These are phyloP conservation scores for Prinia subflava DNA, from an alignment of 2,113 vertebrate species.

Conservation along the genomic window DNA sequence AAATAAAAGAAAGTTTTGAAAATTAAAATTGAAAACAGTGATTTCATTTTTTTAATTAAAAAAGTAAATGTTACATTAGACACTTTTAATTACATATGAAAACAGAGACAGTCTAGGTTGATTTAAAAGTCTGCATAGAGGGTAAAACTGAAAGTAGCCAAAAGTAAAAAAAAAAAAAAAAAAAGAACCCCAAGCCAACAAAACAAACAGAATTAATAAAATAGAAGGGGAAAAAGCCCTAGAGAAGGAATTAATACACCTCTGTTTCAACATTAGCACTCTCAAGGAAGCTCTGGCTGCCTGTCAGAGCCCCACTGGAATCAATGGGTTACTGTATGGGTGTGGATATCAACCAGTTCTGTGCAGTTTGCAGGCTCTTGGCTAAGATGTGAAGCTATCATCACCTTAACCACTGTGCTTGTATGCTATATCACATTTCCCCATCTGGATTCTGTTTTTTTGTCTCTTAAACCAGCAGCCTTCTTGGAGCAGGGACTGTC, in stretches of 20 bases:
- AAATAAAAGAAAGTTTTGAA: not conserved
- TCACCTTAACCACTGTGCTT: constrained; percentile 62
- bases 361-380: constrained; percentile 57
- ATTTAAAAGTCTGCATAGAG: not conserved
- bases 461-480: constrained; percentile 8
- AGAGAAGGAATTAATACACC: not conserved
- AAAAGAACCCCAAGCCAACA: no score
- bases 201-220: not conserved
- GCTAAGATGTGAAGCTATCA: constrained; percentile 65
- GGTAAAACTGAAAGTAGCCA: not conserved
- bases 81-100: not conserved
- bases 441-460: constrained; percentile 57
- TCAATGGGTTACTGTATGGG: constrained; percentile 58
- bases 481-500: not conserved
- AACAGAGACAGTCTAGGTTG: not conserved
- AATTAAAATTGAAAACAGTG: not conserved
- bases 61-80: not conserved
- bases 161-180: not conserved
- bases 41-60: not conserved
- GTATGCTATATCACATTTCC: constrained; percentile 58
- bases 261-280: not conserved
- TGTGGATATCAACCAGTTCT: constrained; percentile 49
- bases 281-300: constrained; percentile 29
- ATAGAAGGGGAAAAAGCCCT: not conserved
- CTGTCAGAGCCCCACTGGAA: constrained; percentile 41